Evolutionary conservation across 2,888 invertebrate species (phyloP), one percentile per base, ranked within the genome.

Genomic region (Sesia apiformis): DNA sequence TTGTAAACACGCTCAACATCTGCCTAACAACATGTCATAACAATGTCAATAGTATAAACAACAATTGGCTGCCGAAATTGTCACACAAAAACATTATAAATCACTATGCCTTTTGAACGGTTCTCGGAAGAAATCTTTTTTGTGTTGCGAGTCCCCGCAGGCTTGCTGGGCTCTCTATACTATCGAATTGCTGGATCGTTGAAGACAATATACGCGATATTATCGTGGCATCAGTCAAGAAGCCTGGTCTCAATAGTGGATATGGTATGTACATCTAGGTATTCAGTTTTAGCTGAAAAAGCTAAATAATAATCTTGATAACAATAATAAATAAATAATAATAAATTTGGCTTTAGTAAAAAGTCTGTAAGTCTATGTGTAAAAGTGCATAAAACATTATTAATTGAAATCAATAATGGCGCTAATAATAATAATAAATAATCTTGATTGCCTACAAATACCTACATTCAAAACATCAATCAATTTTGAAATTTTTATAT

Each of bases 51-150:
- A 76, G 77, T 78, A 81, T 76, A 81, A 78, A 74, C 75, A 66
- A 5, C 39, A 52, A 72, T 73, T 68, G 78, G 71, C 78, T 81
- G 76, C 81, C 82, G 82, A 79, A 83, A 81, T 76, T 75, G 64
- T 60, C 65, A 55, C 65, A 75, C 76, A 76, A 79, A 77, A 77
- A 71, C 71, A 65, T 68, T 67, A 78, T 81, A 81, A 81, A 80
- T 81, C 78, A 79, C 67, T 40, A n/a, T 39, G 5, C 8, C 52
- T 7, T 52, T 40, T 52, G 4, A 6, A 6, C 55, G 56, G 39
- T 58, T 62, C 56, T 54, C 55, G 57, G 59, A 57, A 58, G 39
- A 56, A 49, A 54, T 57, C 59, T 60, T 60, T 52, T 53, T 54
- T 51, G 51, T 49, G 53, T 60, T 57, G 55, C 55, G 52, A 55